Evolutionary conservation across 2,113 vertebrate species (phyloP).

Genomic region (Oreocharis arfaki): DNA sequence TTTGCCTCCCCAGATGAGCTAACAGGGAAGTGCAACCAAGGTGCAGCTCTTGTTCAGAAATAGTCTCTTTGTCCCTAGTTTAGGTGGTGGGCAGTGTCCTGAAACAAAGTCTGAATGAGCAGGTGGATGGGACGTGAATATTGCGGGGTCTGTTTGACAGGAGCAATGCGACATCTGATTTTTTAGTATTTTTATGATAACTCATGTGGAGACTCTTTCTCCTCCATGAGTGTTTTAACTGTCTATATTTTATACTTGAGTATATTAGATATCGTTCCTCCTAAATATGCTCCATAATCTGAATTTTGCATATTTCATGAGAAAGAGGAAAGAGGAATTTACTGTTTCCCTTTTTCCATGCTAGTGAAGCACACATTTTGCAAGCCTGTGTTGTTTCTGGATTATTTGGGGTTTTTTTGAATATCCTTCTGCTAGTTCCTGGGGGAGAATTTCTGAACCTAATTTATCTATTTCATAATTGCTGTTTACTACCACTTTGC

Average conservation of each 20-base stretch:
- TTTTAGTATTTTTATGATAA: neutral
- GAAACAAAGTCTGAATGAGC: neutral
- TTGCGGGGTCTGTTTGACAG: neutral
- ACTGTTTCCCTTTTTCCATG: neutral
- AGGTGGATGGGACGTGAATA: neutral
- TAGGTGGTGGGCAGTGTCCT: neutral
- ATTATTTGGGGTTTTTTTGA: fast-evolving
- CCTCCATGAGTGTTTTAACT: neutral
- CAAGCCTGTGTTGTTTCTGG: neutral
- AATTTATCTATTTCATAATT: neutral
- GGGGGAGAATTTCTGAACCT: neutral
- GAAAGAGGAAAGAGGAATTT: neutral
- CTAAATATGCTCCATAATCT: neutral
- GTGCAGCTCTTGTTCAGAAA: neutral
- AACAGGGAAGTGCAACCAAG: neutral
- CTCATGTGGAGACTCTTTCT: neutral
- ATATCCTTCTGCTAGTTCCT: neutral
- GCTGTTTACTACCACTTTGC: neutral
- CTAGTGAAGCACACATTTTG: neutral
- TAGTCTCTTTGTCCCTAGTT: neutral
- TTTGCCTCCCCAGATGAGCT: neutral
- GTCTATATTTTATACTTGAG: neutral
- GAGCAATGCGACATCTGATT: neutral
- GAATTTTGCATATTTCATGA: neutral
- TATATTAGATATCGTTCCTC: neutral